phyloP scores from a whole-genome alignment of 2,113 vertebrate genomes.

The Hystrix cristata region DNA sequence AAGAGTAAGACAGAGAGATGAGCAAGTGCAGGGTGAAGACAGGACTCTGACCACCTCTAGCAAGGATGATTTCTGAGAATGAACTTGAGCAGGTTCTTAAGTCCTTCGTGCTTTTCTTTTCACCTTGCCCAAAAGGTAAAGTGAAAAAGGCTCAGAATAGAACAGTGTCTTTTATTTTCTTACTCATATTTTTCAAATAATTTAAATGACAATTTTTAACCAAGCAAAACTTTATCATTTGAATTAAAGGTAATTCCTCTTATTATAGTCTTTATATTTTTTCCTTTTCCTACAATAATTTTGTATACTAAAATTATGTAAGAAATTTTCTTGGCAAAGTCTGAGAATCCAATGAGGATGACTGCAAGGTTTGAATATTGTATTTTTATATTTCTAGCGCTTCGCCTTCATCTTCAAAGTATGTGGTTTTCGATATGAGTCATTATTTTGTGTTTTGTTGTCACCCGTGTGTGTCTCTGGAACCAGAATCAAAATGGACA shows the following conservation, averaged over 20 bases:
- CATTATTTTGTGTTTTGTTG: conserved; percentile 35
- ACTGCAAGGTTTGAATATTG: background rate
- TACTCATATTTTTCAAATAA: background rate
- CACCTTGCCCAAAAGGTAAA: background rate
- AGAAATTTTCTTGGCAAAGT: conserved; percentile 3
- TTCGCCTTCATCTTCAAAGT: conserved; percentile 32
- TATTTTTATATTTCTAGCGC: background rate
- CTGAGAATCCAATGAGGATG: background rate
- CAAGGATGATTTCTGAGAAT: background rate
- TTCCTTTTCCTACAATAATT: background rate
- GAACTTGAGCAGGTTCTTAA: background rate
- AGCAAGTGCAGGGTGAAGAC: background rate
- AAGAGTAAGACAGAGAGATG: fast-evolving
- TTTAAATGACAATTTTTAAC: background rate
- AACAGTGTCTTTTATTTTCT: background rate
- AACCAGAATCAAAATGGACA: background rate
- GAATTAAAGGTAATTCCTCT: background rate
- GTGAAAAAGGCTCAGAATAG: background rate
- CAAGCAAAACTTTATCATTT: background rate
- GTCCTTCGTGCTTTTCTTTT: background rate
- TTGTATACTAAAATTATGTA: background rate
- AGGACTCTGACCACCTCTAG: background rate
- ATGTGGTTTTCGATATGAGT: background rate
- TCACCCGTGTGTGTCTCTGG: background rate
- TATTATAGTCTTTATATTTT: background rate